Evolutionary conservation across 37 sponge, comb jelly and placozoan species (phyloP).

Genomic region (Aphrocallistes beatrix): DNA sequence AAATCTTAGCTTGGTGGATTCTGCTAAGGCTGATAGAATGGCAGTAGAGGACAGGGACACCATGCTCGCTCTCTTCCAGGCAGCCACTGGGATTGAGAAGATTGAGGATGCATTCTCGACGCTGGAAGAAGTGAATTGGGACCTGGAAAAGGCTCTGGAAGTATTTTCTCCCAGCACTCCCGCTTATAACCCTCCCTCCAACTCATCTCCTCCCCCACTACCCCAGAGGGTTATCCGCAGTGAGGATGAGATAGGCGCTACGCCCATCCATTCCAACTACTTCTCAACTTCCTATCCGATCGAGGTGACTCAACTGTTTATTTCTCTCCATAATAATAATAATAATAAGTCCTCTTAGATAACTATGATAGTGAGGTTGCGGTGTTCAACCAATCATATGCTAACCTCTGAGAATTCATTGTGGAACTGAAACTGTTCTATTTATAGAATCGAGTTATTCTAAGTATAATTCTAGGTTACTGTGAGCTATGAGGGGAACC

Average conservation of each 20-base stretch:
- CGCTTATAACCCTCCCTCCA: neutral
- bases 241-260: neutral
- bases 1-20: too few species aligned
- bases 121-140: slow-evolving; percentile 70
- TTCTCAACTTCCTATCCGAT: neutral
- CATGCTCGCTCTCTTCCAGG: slow-evolving; percentile 31
- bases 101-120: slow-evolving; percentile 46
- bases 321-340: too few species aligned
- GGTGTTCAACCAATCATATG: too few species aligned
- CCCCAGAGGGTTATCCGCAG: too few species aligned
- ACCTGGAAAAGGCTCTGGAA: slow-evolving; percentile 24
- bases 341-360: too few species aligned
- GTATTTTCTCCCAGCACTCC: neutral
- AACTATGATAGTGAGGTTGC: too few species aligned
- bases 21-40: too few species aligned
- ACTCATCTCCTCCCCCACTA: neutral
- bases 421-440: too few species aligned
- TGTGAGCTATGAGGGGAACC: neutral
- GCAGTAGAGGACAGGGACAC: neutral
- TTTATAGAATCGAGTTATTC: too few species aligned
- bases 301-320: neutral
- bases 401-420: too few species aligned
- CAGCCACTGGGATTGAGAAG: slow-evolving; percentile 73
- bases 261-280: neutral
- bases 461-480: neutral